Evolutionary conservation across 2,888 invertebrate species (phyloP).

Genomic region (Trissoscelio sp.): DNA sequence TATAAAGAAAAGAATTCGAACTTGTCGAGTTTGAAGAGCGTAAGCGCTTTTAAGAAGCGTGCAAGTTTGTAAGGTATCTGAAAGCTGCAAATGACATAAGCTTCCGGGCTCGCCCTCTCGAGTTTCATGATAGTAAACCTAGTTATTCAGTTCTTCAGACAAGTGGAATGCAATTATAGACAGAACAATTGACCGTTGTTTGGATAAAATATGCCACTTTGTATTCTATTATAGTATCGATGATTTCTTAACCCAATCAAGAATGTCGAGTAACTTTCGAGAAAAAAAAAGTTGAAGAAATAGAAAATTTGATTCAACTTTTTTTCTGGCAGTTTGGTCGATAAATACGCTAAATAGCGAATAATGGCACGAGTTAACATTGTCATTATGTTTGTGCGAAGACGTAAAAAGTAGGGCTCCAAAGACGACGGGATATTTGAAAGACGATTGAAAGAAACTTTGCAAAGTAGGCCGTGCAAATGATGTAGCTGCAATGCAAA

Average conservation of each 20-base stretch:
- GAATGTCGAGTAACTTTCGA: too few species aligned
- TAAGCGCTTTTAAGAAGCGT: conserved; percentile 46
- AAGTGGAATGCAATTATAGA: conserved; percentile 41
- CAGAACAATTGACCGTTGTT: conserved; percentile 33
- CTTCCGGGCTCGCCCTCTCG: conserved; percentile 29
- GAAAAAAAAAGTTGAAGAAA: too few species aligned
- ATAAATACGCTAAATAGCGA: conserved; percentile 32
- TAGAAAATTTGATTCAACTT: too few species aligned
- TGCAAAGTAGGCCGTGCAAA: conserved; percentile 56
- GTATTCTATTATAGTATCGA: too few species aligned
- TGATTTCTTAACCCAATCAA: too few species aligned
- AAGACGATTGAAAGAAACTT: conserved; percentile 51
- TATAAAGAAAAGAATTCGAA: conserved; percentile 54
- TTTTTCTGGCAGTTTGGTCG: too few species aligned
- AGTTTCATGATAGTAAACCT: conserved; percentile 53
- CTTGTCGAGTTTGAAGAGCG: conserved; percentile 46
- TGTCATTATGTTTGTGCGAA: conserved; percentile 30
- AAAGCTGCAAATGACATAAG: conserved; percentile 53
- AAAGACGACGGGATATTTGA: conserved; percentile 15
- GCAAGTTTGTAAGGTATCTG: conserved; percentile 49
- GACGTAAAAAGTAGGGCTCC: not conserved
- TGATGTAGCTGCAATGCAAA: conserved; percentile 44
- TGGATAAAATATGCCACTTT: too few species aligned
- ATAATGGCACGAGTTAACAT: conserved; percentile 19
- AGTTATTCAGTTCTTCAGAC: conserved; percentile 48